These are phyloP conservation scores for Chelon labrosus DNA, from an alignment of 2,797 vertebrate species.

Conservation along the genomic window DNA sequence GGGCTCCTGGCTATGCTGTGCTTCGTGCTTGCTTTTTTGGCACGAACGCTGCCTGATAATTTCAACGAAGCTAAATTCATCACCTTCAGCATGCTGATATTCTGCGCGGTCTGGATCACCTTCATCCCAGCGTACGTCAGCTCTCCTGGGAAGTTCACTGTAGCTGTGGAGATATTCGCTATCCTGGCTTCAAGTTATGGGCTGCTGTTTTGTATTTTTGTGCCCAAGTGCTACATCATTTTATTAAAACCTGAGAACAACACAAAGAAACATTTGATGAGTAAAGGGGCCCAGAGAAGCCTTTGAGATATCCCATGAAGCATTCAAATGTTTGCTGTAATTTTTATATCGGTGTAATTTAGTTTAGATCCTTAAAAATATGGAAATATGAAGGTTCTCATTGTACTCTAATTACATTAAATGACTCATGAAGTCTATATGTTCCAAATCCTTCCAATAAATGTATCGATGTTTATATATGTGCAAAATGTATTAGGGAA, in stretches of 20 bases:
- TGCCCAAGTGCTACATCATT: constrained; percentile 85
- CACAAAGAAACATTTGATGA: constrained; percentile 81
- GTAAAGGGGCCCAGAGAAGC: constrained; percentile 62
- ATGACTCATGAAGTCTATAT: neutral
- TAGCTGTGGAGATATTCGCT: constrained; percentile 86
- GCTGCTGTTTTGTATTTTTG: constrained; percentile 83
- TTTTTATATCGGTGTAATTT: neutral
- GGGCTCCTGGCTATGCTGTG: constrained; percentile 80
- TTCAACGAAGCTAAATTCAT: constrained; percentile 85
- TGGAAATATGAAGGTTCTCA: neutral
- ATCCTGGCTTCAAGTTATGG: constrained; percentile 85
- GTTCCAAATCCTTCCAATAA: too few species aligned
- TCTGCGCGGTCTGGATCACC: constrained; percentile 84
- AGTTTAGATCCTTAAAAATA: neutral
- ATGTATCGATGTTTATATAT: too few species aligned
- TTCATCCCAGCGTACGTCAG: constrained; percentile 86
- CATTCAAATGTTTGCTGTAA: accelerated
- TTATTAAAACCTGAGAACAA: constrained; percentile 83
- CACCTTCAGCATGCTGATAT: constrained; percentile 86
- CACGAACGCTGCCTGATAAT: constrained; percentile 81
- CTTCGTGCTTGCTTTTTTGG: constrained; percentile 83
- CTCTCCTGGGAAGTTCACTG: constrained; percentile 86
- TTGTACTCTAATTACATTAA: neutral
- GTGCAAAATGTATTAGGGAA: too few species aligned
- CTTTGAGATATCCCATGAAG: constrained; percentile 41